A percentile compares a stretch with the other conserved stretches of the same genome.
Evolutionary conservation across 2,113 vertebrate species (phyloP).

Genomic region (Rafetus swinhoei): DNA sequence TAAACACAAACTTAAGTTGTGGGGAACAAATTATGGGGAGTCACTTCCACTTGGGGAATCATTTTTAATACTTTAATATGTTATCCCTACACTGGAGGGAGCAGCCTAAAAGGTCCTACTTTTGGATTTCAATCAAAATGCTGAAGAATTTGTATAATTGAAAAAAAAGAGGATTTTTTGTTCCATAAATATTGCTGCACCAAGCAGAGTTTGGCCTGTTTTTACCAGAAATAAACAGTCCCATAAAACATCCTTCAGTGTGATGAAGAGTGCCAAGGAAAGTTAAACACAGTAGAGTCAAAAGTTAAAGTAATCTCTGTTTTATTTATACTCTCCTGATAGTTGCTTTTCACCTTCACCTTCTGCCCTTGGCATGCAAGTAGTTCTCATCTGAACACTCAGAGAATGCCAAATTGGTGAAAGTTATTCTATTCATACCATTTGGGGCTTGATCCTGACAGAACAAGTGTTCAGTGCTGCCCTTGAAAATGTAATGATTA

Average conservation of each 20-base stretch:
- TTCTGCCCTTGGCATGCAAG: background rate
- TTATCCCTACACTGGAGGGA: too few relatives aligned
- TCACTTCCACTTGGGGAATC: too few relatives aligned
- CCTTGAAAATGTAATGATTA: background rate
- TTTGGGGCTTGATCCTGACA: background rate
- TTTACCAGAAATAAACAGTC: background rate
- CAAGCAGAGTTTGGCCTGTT: background rate
- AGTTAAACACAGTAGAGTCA: background rate
- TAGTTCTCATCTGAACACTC: background rate
- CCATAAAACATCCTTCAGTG: background rate
- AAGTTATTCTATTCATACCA: background rate
- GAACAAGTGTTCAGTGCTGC: background rate
- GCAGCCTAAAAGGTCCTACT: background rate
- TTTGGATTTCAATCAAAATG: background rate
- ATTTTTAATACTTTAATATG: too few relatives aligned
- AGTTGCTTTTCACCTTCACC: background rate
- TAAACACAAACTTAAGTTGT: too few relatives aligned
- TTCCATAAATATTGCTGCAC: background rate
- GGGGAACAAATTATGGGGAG: too few relatives aligned
- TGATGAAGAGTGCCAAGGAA: background rate
- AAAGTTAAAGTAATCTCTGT: background rate
- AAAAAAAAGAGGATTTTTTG: background rate
- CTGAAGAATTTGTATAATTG: background rate
- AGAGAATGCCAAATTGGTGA: background rate
- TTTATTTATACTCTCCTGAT: rapidly evolving